Evolutionary conservation across 2,797 vertebrate species (phyloP), one percentile per base, ranked within the genome.

Genomic region (Australoheros facetus): DNA sequence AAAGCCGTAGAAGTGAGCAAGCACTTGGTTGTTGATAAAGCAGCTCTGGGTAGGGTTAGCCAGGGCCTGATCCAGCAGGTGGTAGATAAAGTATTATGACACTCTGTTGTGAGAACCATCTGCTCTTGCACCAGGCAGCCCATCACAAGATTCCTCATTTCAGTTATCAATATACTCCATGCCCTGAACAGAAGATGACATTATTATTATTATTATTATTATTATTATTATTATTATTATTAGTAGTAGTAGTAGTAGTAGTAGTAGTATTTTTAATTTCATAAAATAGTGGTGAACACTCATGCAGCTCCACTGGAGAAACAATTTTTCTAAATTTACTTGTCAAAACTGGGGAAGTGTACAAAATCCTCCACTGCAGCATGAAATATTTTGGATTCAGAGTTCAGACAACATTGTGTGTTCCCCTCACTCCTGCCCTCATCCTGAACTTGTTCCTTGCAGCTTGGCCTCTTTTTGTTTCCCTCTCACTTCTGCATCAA

Each of bases 61-160:
- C 73, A 97, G 94, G 0, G 97, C 98, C 81, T 97, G 92, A 19
- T 99, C 96, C 92, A 98, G 94, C 30, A 99, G 94, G 86, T 93
- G 97, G 90, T 97, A 90, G 19, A 99, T 99, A 95, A 99, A 99
- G 90, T 64, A 13, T 12, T 99, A 51, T 97, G 97, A 0, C 97
- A 98, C 87, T 99, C 98, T 34, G 99, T 92, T 0, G 97, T 99
- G 78, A 99, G 96, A 78, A 99, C 98, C 98, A 99, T 99, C 85
- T 97, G 94, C 56, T 95, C 95, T 89, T 95, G 87, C 75, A 99
- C 96, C 77, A 54, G 75, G 3, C 97, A 96, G 0, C 97, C 95
- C 0, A 98, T 99, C 4, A 96, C 95, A 69, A 99, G 94, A 87
- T 95, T 98, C 42, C 79, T 94, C 71, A 99, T 95, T 6, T 97